Percentiles rank a stretch among this genome's conserved stretches.
phyloP scores from a whole-genome alignment of 2,888 invertebrate species.

The Abrostola tripartita region DNA sequence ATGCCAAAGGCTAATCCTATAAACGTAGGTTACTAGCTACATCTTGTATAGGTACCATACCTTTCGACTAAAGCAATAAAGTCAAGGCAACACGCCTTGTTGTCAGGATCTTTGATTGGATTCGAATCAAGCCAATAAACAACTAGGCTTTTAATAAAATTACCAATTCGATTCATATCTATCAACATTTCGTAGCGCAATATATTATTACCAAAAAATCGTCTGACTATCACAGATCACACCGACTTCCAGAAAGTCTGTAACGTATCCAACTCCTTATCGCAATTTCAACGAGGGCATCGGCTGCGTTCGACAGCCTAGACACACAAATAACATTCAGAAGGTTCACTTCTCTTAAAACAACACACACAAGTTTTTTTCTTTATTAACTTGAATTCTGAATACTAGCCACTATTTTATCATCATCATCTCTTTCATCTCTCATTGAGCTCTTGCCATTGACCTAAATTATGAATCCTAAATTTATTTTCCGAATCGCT shows the following conservation, averaged over 20 bases:
- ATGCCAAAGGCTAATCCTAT: conserved; percentile 30
- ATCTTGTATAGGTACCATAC: too few species aligned
- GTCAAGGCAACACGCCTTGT: too few species aligned
- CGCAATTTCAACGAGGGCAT: conserved; percentile 77
- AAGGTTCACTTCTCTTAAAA: conserved; percentile 14
- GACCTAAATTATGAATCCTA: too few species aligned
- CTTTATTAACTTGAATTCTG: not conserved
- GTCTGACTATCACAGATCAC: conserved; percentile 60
- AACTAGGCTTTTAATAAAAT: too few species aligned
- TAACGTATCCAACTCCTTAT: conserved; percentile 66
- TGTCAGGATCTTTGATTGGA: too few species aligned
- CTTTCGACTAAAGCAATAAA: too few species aligned
- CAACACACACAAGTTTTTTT: too few species aligned
- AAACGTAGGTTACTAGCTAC: not conserved
- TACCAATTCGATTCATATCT: too few species aligned
- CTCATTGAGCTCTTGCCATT: too few species aligned
- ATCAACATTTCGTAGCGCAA: too few species aligned
- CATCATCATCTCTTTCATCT: not conserved
- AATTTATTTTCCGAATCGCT: too few species aligned
- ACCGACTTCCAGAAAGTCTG: conserved; percentile 52
- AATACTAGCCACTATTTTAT: not conserved
- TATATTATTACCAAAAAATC: conserved; percentile 27
- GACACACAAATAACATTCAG: conserved; percentile 11
- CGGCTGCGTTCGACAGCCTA: conserved; percentile 80
- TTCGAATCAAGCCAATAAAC: too few species aligned